phyloP scores from a whole-genome alignment of 2,797 vertebrate species.

The Xenentodon cancila region DNA sequence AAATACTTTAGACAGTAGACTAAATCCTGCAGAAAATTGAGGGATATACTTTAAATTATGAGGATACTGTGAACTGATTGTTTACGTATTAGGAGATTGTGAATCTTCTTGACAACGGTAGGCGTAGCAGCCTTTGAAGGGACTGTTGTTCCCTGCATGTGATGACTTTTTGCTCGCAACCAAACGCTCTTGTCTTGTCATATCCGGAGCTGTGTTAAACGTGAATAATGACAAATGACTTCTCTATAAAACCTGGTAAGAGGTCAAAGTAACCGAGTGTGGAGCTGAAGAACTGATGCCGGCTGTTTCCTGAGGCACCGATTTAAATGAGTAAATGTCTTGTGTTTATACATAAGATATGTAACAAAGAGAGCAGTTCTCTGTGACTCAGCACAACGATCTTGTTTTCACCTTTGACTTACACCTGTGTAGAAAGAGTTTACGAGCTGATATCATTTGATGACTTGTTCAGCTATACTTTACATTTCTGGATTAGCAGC shows the following conservation, averaged over 20 bases:
- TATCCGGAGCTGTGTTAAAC: too few species aligned
- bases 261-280: background rate
- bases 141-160: too few species aligned
- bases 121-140: too few species aligned
- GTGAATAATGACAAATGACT: background rate
- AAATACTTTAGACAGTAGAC: too few species aligned
- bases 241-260: background rate
- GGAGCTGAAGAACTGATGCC: conserved; percentile 1
- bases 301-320: conserved; percentile 9
- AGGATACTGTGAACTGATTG: too few species aligned
- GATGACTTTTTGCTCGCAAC: too few species aligned
- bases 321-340: background rate
- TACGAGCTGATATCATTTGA: conserved; percentile 24
- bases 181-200: too few species aligned
- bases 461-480: conserved; percentile 17
- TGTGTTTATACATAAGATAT: conserved; percentile 13
- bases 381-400: conserved; percentile 15
- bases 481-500: conserved; percentile 21
- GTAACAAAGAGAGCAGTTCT: background rate
- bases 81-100: too few species aligned
- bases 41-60: too few species aligned
- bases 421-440: background rate
- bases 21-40: too few species aligned
- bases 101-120: too few species aligned
- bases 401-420: conserved; percentile 11